These are phyloP conservation scores for Seriola dumerili DNA, from an alignment of 2,113 vertebrate genomes.

Conservation along the genomic window DNA sequence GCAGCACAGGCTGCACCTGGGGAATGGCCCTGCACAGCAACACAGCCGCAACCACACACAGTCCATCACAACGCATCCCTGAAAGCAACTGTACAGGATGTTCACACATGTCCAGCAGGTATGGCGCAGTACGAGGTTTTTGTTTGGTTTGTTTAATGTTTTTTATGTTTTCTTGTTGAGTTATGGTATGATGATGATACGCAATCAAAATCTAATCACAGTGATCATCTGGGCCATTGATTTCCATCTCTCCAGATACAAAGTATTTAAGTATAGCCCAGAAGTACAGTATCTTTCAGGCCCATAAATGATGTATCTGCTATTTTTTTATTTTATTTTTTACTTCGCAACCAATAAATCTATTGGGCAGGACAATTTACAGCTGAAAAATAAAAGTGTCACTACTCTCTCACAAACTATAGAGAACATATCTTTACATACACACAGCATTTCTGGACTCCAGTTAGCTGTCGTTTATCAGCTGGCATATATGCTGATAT, in stretches of 20 bases:
- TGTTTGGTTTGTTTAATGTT: not conserved
- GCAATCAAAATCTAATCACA: not conserved
- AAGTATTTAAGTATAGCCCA: not conserved
- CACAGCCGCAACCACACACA: slow-evolving; percentile 44
- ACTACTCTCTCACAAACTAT: too few species aligned
- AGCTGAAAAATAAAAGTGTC: too few species aligned
- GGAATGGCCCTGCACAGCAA: slow-evolving; percentile 63
- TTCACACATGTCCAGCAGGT: not conserved
- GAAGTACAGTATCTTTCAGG: too few species aligned
- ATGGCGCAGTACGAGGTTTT: not conserved
- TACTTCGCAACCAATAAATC: too few species aligned
- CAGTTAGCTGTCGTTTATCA: not conserved
- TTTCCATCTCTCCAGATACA: not conserved
- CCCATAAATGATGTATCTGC: too few species aligned
- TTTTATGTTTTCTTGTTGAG: not conserved
- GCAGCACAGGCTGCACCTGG: slow-evolving; percentile 79
- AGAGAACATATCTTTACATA: not conserved
- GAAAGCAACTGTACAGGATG: slow-evolving; percentile 17
- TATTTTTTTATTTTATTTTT: too few species aligned
- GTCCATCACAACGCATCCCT: slow-evolving; percentile 23
- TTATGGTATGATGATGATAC: not conserved
- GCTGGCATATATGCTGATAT: not conserved
- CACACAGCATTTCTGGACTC: not conserved
- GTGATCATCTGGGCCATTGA: not conserved
- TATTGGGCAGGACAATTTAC: too few species aligned